Base-by-base conservation (phyloP, 2,888 invertebrate genomes). In the Nebria brevicollis region DNA sequence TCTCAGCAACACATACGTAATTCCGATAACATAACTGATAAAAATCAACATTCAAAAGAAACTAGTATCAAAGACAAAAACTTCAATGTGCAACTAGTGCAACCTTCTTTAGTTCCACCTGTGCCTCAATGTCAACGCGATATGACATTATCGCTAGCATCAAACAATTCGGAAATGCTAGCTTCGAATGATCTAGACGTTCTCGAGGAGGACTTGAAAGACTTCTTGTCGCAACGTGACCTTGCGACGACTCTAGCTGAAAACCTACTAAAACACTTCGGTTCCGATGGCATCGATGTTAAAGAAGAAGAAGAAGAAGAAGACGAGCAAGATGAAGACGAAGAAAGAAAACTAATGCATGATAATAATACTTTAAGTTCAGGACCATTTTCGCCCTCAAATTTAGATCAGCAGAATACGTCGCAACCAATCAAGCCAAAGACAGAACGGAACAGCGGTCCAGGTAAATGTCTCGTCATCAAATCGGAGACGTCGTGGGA, bases 231-330 rank as follows among this genome's bases (percentile, higher is more conserved):
- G 0, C 93, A 94, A 84, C 94, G 94, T 85, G 95, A 94, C 86
- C 91, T 94, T 75, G 92, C 94, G 0, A 94, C 96, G 82, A 94
- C 95, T 66, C 91, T 97, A 83, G 96, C 97, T 70, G 97, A 97
- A 88, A 96, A 97, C 89, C 90, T 97, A 82, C 90, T 97, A 78
- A 95, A 96, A 88, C 95, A 96, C 86, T 95, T 97, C 86, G 94
- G 94, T 11, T 94, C 94, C 25, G 93, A 94, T 13, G 93, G 93
- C 83, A 90, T 94, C 0, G 92, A 92, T 77, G 87, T 88, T 42
- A 89, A 89, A 84, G 88, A 88, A 83, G 87, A 88, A 82, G 82
- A 89, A 84, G 88, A 88, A 83, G 87, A 88, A 82, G 82, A 73
- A 42, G 15, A 54, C 8, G 54, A 54, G 13, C 7, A 88, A 43